Percentiles rank a stretch among this genome's conserved stretches.
Conservation (phyloP, 2,113 vertebrate species). For the Tamias sibiricus region DNA sequence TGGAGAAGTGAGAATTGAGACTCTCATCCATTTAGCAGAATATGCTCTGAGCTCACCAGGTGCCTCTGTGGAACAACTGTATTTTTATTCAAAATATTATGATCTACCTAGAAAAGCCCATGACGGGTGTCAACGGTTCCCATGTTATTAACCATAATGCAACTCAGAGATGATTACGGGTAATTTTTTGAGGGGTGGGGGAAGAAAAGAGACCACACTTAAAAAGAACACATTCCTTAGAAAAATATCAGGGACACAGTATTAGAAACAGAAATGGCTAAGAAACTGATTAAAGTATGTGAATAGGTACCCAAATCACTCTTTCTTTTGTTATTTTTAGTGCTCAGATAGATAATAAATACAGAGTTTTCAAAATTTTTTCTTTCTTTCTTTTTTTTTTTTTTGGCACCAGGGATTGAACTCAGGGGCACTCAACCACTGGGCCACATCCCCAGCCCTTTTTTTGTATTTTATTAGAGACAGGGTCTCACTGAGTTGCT, state of each 20-base stretch:
- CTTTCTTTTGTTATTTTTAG: background rate
- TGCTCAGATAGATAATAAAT: background rate
- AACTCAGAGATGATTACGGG: background rate
- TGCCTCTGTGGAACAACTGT: background rate
- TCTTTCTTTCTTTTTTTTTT: too few relatives aligned
- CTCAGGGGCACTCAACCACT: too few relatives aligned
- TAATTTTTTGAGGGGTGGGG: background rate
- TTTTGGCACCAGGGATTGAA: too few relatives aligned
- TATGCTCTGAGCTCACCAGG: background rate
- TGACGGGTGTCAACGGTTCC: background rate
- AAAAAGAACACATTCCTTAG: background rate
- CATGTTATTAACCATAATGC: background rate
- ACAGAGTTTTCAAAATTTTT: too few relatives aligned
- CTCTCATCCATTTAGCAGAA: background rate
- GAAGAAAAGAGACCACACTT: background rate
- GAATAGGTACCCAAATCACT: background rate
- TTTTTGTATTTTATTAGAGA: too few relatives aligned
- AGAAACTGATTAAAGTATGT: background rate
- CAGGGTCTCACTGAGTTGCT: too few relatives aligned
- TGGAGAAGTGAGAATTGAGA: conserved; percentile 6
- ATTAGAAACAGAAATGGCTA: background rate
- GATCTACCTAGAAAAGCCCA: background rate
- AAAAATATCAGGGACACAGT: background rate
- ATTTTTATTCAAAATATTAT: conserved; percentile 23
- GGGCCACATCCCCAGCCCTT: too few relatives aligned